Conservation (phyloP, 35 echinoderm and acorn worm species). For the Diadema setosum region DNA sequence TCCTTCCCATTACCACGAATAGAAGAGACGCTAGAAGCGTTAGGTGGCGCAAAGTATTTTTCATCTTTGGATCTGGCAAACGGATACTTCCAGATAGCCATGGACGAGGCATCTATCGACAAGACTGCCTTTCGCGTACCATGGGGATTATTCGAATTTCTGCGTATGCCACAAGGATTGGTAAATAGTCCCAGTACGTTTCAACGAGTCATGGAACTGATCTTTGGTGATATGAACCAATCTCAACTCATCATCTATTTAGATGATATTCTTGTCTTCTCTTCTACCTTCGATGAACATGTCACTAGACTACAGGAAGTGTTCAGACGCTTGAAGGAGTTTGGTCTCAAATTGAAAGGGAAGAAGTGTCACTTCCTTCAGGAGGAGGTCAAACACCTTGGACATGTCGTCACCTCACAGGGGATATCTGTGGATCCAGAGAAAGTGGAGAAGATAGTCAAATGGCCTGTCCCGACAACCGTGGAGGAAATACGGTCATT, state of each 20-base stretch:
- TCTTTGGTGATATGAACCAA: constrained; percentile 55
- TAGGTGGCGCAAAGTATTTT: constrained; percentile 47
- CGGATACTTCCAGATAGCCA: constrained; percentile 46
- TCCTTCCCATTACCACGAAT: constrained; percentile 58
- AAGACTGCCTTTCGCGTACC: constrained; percentile 62
- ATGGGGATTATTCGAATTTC: constrained; percentile 40
- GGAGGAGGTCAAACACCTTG: constrained; percentile 3
- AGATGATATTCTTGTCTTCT: constrained; percentile 61
- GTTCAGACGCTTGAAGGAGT: background rate
- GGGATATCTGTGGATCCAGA: constrained; percentile 26
- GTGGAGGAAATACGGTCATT: too few species aligned
- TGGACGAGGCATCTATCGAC: constrained; percentile 21
- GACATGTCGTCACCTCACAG: constrained; percentile 2
- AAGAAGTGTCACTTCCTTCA: constrained; percentile 1
- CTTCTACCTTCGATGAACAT: constrained; percentile 36
- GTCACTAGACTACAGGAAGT: constrained; percentile 36
- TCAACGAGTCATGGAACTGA: too few species aligned
- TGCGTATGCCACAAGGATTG: constrained; percentile 54
- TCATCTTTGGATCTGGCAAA: constrained; percentile 51
- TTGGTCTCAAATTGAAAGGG: constrained; percentile 35
- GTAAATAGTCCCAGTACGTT: constrained; percentile 52
- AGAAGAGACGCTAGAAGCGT: too few species aligned
- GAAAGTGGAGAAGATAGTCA: constrained; percentile 4
- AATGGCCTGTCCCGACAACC: constrained; percentile 6
- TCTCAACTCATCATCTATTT: constrained; percentile 25